phyloP scores from a whole-genome alignment of 2,888 invertebrate species.

The Eurytoma adleriae region DNA sequence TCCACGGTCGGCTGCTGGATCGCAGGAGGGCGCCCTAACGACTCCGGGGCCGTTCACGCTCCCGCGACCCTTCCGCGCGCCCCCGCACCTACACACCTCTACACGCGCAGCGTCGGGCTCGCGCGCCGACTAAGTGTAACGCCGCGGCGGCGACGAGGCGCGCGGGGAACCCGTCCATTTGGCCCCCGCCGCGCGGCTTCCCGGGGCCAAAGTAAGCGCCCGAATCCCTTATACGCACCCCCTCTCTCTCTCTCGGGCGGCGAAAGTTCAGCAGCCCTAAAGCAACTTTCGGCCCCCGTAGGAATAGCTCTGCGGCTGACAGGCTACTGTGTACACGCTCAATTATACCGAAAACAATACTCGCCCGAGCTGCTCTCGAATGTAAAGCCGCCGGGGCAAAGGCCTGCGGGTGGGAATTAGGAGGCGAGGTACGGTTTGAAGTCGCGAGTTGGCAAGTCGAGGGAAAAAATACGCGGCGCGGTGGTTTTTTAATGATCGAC shows the following conservation, averaged over 20 bases:
- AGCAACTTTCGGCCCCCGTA: slow-evolving; percentile 62
- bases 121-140: no score
- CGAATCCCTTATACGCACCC: slow-evolving; percentile 6
- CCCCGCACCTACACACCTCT: not conserved
- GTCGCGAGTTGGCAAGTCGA: not conserved
- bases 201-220: not conserved
- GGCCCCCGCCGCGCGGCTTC: not conserved
- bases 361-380: slow-evolving; percentile 58
- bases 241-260: not conserved
- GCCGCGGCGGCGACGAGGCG: no score
- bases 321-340: slow-evolving; percentile 62
- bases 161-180: no score
- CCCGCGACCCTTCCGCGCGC: not conserved
- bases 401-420: slow-evolving; percentile 6
- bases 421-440: not conserved
- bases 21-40: no score
- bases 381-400: slow-evolving; percentile 58
- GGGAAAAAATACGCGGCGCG: no score
- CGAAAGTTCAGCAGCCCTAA: slow-evolving; percentile 58
- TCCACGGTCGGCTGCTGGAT: no score
- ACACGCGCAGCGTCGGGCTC: not conserved
- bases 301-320: slow-evolving; percentile 61
- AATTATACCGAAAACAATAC: slow-evolving; percentile 66
- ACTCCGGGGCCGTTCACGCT: no score
- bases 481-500: no score